These are phyloP conservation scores for Beris chalybata DNA, from an alignment of 2,888 invertebrate species.

Conservation along the genomic window DNA sequence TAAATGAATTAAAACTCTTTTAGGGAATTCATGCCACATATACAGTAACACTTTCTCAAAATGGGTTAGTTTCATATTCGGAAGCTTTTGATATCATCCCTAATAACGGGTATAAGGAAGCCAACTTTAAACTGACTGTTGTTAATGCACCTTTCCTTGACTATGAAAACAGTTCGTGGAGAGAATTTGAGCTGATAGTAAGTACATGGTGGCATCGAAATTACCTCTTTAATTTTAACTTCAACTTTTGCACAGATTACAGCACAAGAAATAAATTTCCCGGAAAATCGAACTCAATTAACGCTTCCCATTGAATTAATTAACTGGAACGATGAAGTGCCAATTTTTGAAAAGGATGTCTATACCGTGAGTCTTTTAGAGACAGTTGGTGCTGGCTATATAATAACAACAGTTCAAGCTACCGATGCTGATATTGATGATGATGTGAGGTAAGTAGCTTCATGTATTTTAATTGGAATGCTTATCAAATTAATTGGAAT, in stretches of 20 bases:
- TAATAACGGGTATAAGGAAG: constrained; percentile 62
- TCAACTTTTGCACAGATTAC: constrained; percentile 46
- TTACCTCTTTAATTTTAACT: background rate
- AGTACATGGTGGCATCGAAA: constrained; percentile 29
- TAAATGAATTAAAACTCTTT: constrained; percentile 44
- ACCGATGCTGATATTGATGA: constrained; percentile 66
- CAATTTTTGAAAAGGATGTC: constrained; percentile 60
- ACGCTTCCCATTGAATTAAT: constrained; percentile 59
- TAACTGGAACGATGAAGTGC: constrained; percentile 73
- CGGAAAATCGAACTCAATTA: constrained; percentile 51
- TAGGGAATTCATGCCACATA: constrained; percentile 64
- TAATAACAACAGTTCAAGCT: constrained; percentile 62
- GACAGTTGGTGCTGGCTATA: constrained; percentile 58
- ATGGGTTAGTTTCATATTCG: constrained; percentile 46
- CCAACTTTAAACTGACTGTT: constrained; percentile 63
- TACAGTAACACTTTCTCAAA: constrained; percentile 54
- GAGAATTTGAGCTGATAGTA: constrained; percentile 56
- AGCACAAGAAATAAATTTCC: constrained; percentile 48
- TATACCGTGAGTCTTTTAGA: constrained; percentile 59
- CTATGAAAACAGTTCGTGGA: constrained; percentile 61
- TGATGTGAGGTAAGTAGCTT: constrained; percentile 59
- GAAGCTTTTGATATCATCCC: constrained; percentile 65
- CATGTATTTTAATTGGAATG: too few species aligned
- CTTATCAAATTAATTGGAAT: too few species aligned
- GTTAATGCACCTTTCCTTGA: constrained; percentile 61